Base-by-base conservation (phyloP, 2,113 vertebrate genomes). In the Nothocercus julius region DNA sequence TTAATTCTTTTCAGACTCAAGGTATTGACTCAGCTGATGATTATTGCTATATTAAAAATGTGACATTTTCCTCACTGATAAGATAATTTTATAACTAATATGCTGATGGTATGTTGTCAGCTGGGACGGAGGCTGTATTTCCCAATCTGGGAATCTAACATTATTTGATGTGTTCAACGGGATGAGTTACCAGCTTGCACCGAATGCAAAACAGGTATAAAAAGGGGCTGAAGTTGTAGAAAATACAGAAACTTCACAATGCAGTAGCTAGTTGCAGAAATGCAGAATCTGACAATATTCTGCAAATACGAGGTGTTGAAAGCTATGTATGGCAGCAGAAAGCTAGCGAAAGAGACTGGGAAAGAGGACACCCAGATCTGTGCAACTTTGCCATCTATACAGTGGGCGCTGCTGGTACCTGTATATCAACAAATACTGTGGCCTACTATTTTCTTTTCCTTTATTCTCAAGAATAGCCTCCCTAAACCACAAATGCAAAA, bases 21-120 rank as follows among this genome's bases (percentile, higher is more conserved):
- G 24, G 42, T 94, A 47, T 79, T 82, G 22, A 45, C 11, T 77
- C 68, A 64, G 40, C 25, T 81, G 76, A 54, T 82, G 82, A 93
- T 78, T 88, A 74, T 30, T 77, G n/a, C 75, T 88, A 3, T 62
- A 61, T 86, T 84, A 70, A 86, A 91, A 93, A 84, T 77, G 27
- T 66, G 70, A n/a, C 0, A 0, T 94, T 72, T 95, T 58, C 40
- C 54, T 87, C 86, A 74, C 73, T 94, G 86, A 82, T 69, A 89
- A 89, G 74, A 36, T 85, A 62, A 54, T 90, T 93, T 95, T 95
- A 44, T 92, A 91, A 73, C 75, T 94, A 77, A 56, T 62, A 63
- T 54, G 30, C 45, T 85, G 88, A 32, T 87, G 17, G 59, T 49
- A 32, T 44, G 18, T 28, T 84, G 64, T 85, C 82, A 66, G 30